Evolutionary conservation across 2,113 vertebrate species (phyloP), one percentile per base, ranked within the genome.

Genomic region (Girardinichthys multiradiatus): DNA sequence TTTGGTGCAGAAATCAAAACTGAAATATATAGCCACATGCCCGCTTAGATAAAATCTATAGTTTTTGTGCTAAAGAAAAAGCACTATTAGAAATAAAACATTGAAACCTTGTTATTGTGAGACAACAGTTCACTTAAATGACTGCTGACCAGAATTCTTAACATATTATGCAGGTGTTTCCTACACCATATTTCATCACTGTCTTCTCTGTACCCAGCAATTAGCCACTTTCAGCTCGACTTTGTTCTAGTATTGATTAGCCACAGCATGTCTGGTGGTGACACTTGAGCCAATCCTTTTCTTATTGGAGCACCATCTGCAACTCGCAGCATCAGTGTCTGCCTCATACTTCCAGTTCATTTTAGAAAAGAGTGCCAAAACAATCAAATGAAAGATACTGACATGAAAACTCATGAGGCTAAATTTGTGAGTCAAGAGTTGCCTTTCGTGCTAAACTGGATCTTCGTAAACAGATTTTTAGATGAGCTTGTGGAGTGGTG

Each of bases 341-440:
- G 77, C 77, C 70, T 86, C 72, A 24, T 86, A 65, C 81, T 90
- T 79, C 87, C 84, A 39, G 65, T 80, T 77, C 86, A 74, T 70
- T 88, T 90, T 82, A 86, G 77, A 86, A 65, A 76, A 30, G 79
- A 78, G 75, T 74, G 86, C 89, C 88, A 91, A 86, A 90, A 92
- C 87, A 89, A 87, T 92, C 90, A 86, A 88, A 82, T 73, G 80
- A 76, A 74, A 77, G 86, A 89, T 81, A 59, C 48, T 87, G 87
- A 90, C 90, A 86, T 64, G 68, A 86, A 67, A 60, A 68, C 80
- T 77, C 80, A 59, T 28, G 78, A 87, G 85, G 71, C 60, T 62
- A 85, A 81, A 93, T 91, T 86, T 91, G 82, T 79, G 81, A 91
- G 87, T 92, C 86, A 88, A 72, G 86, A 89, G 80, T 72, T n/a